A percentile compares a stretch with the other conserved stretches of the same genome.
phyloP scores from a whole-genome alignment of 2,888 invertebrate species.

The Tillus elongatus region DNA sequence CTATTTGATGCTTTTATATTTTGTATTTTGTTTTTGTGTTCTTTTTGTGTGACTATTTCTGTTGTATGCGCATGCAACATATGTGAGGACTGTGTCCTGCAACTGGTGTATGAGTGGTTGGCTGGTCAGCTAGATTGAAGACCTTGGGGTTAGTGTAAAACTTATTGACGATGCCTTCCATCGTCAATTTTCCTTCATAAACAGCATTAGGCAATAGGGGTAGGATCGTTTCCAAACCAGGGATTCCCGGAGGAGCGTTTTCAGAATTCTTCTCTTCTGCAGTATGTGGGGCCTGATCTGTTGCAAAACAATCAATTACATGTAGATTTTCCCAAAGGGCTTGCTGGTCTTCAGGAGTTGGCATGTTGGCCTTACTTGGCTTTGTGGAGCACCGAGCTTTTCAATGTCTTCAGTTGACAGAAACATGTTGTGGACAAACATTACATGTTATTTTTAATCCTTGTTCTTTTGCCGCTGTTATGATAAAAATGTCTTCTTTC shows the following conservation, averaged over 20 bases:
- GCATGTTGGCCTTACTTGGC: constrained; percentile 83
- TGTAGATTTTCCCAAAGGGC: constrained; percentile 94
- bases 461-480: constrained; percentile 80
- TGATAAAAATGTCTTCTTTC: constrained; percentile 87
- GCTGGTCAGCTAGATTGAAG: constrained; percentile 93
- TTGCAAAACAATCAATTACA: constrained; percentile 94
- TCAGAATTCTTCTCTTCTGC: constrained; percentile 76
- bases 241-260: constrained; percentile 87
- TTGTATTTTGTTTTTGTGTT: too few relatives aligned
- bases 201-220: constrained; percentile 92
- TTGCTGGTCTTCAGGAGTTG: constrained; percentile 81
- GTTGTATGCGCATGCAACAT: too few relatives aligned
- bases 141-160: constrained; percentile 93
- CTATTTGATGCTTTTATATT: too few relatives aligned
- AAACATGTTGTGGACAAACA: constrained; percentile 96
- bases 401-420: constrained; percentile 71
- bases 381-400: constrained; percentile 57
- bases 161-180: constrained; percentile 85
- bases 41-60: too few relatives aligned
- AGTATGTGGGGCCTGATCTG: constrained; percentile 97
- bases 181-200: constrained; percentile 73
- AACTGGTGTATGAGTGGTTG: constrained; percentile 93
- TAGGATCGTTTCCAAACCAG: constrained; percentile 96
- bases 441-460: constrained; percentile 95
- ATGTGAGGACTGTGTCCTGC: too few relatives aligned